Conservation (phyloP, 1,140 invertebrate species). For the Atopsyche davidsoni region DNA sequence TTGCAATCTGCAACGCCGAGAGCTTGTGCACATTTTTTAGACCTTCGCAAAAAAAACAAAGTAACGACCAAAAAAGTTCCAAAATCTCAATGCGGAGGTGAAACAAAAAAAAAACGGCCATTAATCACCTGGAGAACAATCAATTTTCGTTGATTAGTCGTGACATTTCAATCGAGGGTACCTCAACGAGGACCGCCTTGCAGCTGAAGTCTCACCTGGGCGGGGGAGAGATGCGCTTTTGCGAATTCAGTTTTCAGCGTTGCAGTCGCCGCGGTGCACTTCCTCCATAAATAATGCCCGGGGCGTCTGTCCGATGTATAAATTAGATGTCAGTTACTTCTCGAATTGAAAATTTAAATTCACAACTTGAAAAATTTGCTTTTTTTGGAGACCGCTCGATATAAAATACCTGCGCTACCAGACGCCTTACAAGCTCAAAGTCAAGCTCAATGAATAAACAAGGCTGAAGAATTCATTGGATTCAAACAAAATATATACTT, state of each 20-base stretch:
- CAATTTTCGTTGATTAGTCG: slow-evolving; percentile 4
- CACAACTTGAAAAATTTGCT: not conserved
- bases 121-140: slow-evolving; percentile 5
- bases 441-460: too few relatives aligned
- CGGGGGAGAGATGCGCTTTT: too few relatives aligned
- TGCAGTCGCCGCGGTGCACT: not conserved
- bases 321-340: slow-evolving; percentile 8
- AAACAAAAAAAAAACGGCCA: slow-evolving; percentile 1
- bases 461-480: too few relatives aligned
- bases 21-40: slow-evolving; percentile 2
- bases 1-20: not conserved
- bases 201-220: too few relatives aligned
- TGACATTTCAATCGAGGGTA: slow-evolving; percentile 5
- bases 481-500: too few relatives aligned
- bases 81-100: not conserved
- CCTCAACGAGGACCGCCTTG: not conserved
- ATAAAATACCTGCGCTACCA: not conserved
- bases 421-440: not conserved
- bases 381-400: not conserved
- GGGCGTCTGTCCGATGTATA: slow-evolving; percentile 6
- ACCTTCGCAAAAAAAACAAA: too few relatives aligned
- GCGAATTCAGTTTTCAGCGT: not conserved
- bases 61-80: slow-evolving; percentile 1
- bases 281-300: not conserved
- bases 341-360: slow-evolving; percentile 12